Percentiles rank a stretch among this genome's conserved stretches.
phyloP scores from a whole-genome alignment of 2,797 vertebrate genomes.

The Adrianichthys oophorus region DNA sequence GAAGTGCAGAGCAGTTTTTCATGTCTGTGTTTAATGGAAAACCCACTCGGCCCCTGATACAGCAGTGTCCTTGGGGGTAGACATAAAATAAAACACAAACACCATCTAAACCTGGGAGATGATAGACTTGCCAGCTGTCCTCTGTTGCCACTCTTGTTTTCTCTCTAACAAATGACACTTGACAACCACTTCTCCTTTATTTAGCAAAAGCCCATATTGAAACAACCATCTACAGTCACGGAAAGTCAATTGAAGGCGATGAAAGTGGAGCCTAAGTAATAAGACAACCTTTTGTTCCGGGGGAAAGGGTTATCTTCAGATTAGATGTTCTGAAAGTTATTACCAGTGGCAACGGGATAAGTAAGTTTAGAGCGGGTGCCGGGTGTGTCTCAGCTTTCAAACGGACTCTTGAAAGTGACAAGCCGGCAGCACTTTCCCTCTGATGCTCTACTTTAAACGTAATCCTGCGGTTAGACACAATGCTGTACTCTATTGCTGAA shows the following conservation, averaged over 20 bases:
- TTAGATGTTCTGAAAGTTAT: slow-evolving; percentile 69
- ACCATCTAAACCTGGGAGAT: slow-evolving; percentile 46
- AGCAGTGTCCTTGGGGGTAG: slow-evolving; percentile 27
- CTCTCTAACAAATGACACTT: slow-evolving; percentile 44
- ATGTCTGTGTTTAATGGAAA: slow-evolving; percentile 48
- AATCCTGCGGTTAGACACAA: slow-evolving; percentile 46
- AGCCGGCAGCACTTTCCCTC: slow-evolving; percentile 38
- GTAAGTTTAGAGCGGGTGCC: slow-evolving; percentile 57
- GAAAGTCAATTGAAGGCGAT: slow-evolving; percentile 70
- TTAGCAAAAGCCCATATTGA: slow-evolving; percentile 65
- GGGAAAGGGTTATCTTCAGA: slow-evolving; percentile 55
- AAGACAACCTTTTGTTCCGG: slow-evolving; percentile 61
- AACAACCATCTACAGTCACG: slow-evolving; percentile 61
- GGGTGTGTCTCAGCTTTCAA: slow-evolving; percentile 54
- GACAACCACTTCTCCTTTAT: slow-evolving; percentile 66
- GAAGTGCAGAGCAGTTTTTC: slow-evolving; percentile 19
- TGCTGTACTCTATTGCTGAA: slow-evolving; percentile 47
- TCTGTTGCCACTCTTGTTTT: slow-evolving; percentile 26
- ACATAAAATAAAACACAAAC: slow-evolving; percentile 55
- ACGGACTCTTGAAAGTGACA: slow-evolving; percentile 44
- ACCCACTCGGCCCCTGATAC: slow-evolving; percentile 19
- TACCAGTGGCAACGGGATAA: slow-evolving; percentile 55
- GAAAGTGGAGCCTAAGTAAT: slow-evolving; percentile 63
- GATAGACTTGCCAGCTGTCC: slow-evolving; percentile 60
- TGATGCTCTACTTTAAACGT: slow-evolving; percentile 57